Base-by-base conservation (phyloP, 2,797 vertebrate species). In the Mormyrops boulengeri region DNA sequence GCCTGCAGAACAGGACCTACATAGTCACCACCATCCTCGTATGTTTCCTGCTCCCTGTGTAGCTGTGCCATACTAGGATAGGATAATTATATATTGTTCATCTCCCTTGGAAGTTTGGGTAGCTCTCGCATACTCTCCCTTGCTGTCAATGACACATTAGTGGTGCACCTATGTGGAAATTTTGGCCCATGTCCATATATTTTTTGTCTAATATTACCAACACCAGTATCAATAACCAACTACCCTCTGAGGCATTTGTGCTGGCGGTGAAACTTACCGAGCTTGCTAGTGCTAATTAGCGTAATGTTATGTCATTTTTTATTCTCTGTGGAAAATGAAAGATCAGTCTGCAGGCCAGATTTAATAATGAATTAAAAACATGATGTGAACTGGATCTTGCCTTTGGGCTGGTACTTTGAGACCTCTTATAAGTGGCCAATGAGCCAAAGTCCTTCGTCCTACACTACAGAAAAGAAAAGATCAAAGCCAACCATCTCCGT, bases 1-100 rank as follows among this genome's bases (percentile, higher is more conserved):
- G 96, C 87, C 96, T 99, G 62, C 97, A 98, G 94, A 99, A 99
- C 93, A 96, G 97, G 89, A 99, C 98, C 0, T 99, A 99, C 93
- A 99, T 99, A 34, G 98, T 99, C 91, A 99, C 98, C 12, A 99
- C 99, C 0, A 99, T 99, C 93, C 93, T 99, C 93, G 99, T 99
- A 95, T 96, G 97, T 96, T 4, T 26, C 30, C 17, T 4, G 4
- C 1, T 53, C 3, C n/a, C 7, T 50, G 26, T 14, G 22, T 52
- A 9, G 41, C 77, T 82, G 7, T 82, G 4, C 38, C 34, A 22
- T 47, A 44, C 2, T 82, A 47, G 17, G 47, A 47, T 4, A 49
- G 84, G 6, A 52, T 85, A 22, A 8, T 84, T n/a, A 84, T 38
- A 85, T 22, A 26, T 77, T 9, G 30, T 38, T 77, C 69, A 77